These are phyloP conservation scores for Alloplasta piceator DNA, from an alignment of 2,888 invertebrate species.

Conservation along the genomic window DNA sequence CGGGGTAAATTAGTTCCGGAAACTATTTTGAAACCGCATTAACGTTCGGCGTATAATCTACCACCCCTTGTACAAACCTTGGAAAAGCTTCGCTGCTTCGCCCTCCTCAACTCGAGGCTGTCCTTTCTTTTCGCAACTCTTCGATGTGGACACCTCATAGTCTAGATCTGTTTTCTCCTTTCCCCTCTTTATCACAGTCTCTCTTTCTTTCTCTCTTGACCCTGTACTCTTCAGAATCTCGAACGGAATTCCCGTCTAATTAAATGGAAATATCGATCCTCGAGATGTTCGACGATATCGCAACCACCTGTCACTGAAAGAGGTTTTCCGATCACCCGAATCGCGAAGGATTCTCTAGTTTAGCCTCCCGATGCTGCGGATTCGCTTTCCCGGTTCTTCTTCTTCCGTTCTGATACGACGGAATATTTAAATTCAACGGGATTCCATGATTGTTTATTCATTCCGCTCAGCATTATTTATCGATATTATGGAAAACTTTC, in stretches of 20 bases:
- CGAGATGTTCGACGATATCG: slow-evolving; percentile 44
- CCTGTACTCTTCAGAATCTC: slow-evolving; percentile 67
- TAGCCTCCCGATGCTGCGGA: neutral
- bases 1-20: slow-evolving; percentile 76
- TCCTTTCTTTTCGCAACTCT: slow-evolving; percentile 39
- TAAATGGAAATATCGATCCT: slow-evolving; percentile 73
- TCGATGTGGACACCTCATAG: slow-evolving; percentile 42
- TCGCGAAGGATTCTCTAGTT: neutral
- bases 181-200: neutral
- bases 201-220: slow-evolving; percentile 5
- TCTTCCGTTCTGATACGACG: neutral
- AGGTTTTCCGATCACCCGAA: neutral
- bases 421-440: neutral
- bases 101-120: slow-evolving; percentile 10
- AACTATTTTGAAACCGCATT: slow-evolving; percentile 77
- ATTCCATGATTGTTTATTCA: neutral
- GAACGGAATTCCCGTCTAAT: slow-evolving; percentile 72
- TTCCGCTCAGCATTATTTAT: neutral
- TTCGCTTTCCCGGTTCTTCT: neutral
- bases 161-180: slow-evolving; percentile 14
- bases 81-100: slow-evolving; percentile 33
- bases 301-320: slow-evolving; percentile 45
- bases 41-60: slow-evolving; percentile 72
- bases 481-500: neutral
- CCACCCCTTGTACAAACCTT: slow-evolving; percentile 60